Evolutionary conservation across 2,797 vertebrate genomes (phyloP).

Genomic region (Australoheros facetus): DNA sequence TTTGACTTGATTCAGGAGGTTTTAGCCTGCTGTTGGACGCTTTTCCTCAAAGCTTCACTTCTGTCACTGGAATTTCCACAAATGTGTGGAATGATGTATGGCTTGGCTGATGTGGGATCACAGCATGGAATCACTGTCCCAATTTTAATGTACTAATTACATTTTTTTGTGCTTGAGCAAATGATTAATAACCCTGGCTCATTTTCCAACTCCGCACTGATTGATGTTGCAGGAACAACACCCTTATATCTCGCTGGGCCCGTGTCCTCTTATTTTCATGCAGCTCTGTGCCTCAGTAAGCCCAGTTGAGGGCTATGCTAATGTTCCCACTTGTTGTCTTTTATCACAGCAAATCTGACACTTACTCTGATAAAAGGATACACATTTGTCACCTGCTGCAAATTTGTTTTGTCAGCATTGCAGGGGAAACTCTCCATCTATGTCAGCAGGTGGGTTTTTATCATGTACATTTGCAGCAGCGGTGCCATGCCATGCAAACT

Average conservation of each 20-base stretch:
- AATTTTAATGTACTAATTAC: conserved; percentile 75
- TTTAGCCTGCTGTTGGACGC: neutral
- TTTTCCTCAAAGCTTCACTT: neutral
- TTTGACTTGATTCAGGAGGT: neutral
- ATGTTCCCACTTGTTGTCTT: conserved; percentile 49
- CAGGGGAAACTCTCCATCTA: conserved; percentile 12
- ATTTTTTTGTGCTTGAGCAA: conserved; percentile 64
- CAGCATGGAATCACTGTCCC: conserved; percentile 54
- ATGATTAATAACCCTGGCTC: conserved; percentile 74
- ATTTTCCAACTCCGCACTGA: conserved; percentile 66
- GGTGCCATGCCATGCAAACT: neutral
- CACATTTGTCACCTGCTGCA: conserved; percentile 40
- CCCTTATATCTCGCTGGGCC: conserved; percentile 31
- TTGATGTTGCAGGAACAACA: conserved; percentile 66
- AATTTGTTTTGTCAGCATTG: conserved; percentile 38
- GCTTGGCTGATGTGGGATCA: conserved; percentile 32
- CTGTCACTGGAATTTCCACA: neutral
- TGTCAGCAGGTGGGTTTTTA: conserved; percentile 35
- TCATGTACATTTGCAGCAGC: neutral
- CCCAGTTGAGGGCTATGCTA: conserved; percentile 41
- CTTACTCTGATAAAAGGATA: conserved; percentile 45
- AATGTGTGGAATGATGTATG: conserved; percentile 31
- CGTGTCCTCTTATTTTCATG: conserved; percentile 52
- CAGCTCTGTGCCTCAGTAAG: conserved; percentile 7
- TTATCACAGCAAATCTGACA: conserved; percentile 54